A percentile compares a stretch with the other conserved stretches of the same genome.
phyloP scores from a whole-genome alignment of 2,113 vertebrate species.

The Taurulus bubalis region DNA sequence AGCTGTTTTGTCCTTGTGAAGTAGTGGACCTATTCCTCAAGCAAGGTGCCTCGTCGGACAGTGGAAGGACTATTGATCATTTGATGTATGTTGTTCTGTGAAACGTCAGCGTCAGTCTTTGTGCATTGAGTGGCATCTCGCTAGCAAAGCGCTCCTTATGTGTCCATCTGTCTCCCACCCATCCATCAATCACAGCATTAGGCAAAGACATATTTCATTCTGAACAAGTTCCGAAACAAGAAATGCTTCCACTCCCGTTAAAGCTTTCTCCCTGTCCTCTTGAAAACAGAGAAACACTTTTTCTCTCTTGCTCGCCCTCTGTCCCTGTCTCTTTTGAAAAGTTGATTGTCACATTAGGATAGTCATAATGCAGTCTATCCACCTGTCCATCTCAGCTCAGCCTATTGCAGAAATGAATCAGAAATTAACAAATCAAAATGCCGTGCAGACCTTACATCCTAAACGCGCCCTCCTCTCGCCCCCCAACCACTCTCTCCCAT shows the following conservation, averaged over 20 bases:
- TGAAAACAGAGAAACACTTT: constrained; percentile 14
- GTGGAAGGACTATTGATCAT: constrained; percentile 71
- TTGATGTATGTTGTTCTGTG: constrained; percentile 69
- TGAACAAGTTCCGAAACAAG: constrained; percentile 59
- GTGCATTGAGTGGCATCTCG: constrained; percentile 66
- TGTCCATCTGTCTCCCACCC: constrained; percentile 58
- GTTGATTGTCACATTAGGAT: constrained; percentile 52
- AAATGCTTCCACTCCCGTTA: constrained; percentile 45
- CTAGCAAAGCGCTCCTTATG: constrained; percentile 60
- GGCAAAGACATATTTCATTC: constrained; percentile 70
- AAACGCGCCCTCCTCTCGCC: constrained; percentile 5
- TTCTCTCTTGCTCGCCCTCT: constrained; percentile 18
- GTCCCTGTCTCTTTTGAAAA: constrained; percentile 30
- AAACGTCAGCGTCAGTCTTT: constrained; percentile 73
- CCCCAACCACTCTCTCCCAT: constrained; percentile 56
- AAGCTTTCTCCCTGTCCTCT: constrained; percentile 12
- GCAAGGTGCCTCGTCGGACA: constrained; percentile 40
- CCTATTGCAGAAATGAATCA: constrained; percentile 56
- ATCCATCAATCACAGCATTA: constrained; percentile 74
- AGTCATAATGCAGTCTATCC: constrained; percentile 39
- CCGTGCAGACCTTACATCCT: constrained; percentile 34
- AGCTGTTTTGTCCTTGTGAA: constrained; percentile 51
- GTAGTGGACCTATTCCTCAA: constrained; percentile 50
- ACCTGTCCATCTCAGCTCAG: constrained; percentile 54
- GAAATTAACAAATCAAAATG: constrained; percentile 68